Base-by-base conservation (phyloP, 2,888 invertebrate genomes). In the Nemotelus nigrinus region DNA sequence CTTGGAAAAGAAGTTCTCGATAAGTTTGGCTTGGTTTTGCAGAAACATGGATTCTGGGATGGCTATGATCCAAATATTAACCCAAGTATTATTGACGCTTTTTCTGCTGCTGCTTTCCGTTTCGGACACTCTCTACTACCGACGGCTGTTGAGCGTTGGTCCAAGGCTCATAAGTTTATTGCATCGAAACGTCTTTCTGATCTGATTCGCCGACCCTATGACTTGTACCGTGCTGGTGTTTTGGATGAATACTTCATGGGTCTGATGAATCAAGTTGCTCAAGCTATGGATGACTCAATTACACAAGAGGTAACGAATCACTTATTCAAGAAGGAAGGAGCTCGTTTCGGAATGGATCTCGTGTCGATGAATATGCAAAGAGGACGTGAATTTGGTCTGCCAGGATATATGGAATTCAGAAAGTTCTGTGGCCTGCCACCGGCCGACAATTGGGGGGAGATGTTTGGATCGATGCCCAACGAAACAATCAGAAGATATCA, bases 241-340 rank as follows among this genome's bases (percentile, higher is more conserved):
- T 88, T 96, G 48, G 96, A 97, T 85, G 96, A 96, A 87, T 97
- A 96, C 85, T 91, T 96, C 53, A 95, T 96, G 94, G 96, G 96
- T 55, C 88, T 96, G 80, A 94, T 96, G 93, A 96, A 96, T 86
- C 96, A 97, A 89, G 96, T 96, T 43, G 96, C 96, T 2, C 96
- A 96, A 87, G 96, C 96, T 84, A 96, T 96, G 95, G 97, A 97
- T 85, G 96, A 96, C 85, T 96, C 96, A 0, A 95, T 97, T 81
- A 96, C 96, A 0, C 92, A 92, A 83, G 91, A 96, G 90, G 96
- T 96, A 1, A 96, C 96, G 55, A 96, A 96, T 88, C 96, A 96
- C 87, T 88, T 96, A 77, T 96, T 97, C 88, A 96, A 96, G 87
- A 94, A 94, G 86, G 92, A 91, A 57, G 86, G 86, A 79, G 84